Conservation (phyloP, 1,140 invertebrate species). For the Trinorchestia longiramus region DNA sequence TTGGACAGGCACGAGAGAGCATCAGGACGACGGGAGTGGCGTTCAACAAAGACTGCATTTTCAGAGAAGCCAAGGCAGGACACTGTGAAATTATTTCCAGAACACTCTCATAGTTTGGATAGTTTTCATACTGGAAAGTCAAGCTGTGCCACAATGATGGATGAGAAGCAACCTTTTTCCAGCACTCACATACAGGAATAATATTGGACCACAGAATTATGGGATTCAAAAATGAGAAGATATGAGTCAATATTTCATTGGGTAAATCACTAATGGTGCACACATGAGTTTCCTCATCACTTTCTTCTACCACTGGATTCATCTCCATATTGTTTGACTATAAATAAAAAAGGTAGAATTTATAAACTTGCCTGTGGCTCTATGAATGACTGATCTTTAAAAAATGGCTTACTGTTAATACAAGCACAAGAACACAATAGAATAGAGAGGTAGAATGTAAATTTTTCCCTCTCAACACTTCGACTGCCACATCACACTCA, state of each 20-base stretch:
- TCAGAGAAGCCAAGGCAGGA: background rate
- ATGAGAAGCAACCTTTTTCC: slow-evolving; percentile 2
- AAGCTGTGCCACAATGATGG: slow-evolving; percentile 28
- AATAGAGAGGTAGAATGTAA: too few species aligned
- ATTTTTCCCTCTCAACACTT: too few species aligned
- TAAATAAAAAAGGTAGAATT: background rate
- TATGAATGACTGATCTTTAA: too few species aligned
- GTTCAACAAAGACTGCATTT: background rate
- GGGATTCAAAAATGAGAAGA: background rate
- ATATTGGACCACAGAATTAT: background rate
- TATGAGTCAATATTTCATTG: background rate
- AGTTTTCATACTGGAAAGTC: background rate
- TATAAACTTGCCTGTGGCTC: too few species aligned
- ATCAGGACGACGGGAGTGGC: background rate
- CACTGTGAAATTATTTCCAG: background rate
- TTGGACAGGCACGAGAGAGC: background rate
- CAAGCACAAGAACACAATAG: too few species aligned
- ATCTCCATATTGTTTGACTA: background rate
- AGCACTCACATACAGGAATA: background rate
- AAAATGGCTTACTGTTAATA: too few species aligned
- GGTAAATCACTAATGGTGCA: slow-evolving; percentile 8
- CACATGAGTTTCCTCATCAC: background rate
- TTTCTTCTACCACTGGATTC: background rate
- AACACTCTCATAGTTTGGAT: background rate
- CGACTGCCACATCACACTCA: too few species aligned